A percentile compares a stretch with the other conserved stretches of the same genome.
phyloP scores from a whole-genome alignment of 2,888 invertebrate species.

The Prosapia bicincta region DNA sequence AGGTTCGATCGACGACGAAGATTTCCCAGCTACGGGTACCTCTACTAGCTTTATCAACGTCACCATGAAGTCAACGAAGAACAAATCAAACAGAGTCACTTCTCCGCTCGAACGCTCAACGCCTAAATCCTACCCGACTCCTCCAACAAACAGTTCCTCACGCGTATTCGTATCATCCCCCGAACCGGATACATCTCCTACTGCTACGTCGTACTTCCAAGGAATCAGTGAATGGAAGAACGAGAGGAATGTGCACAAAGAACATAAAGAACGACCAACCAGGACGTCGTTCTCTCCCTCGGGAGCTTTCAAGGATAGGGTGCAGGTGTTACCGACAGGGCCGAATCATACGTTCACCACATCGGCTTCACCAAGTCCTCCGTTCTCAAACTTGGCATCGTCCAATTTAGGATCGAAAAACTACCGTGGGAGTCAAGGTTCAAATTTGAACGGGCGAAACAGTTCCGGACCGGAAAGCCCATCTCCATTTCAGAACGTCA shows the following conservation, averaged over 20 bases:
- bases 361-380: constrained; percentile 33
- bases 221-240: constrained; percentile 73
- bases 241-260: constrained; percentile 23
- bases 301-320: constrained; percentile 32
- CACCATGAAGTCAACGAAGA: constrained; percentile 65
- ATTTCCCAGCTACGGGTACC: constrained; percentile 53
- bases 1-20: constrained; percentile 48
- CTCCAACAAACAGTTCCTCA: constrained; percentile 50
- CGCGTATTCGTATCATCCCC: constrained; percentile 55
- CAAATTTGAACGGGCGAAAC: constrained; percentile 23
- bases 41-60: constrained; percentile 74
- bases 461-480: constrained; percentile 23
- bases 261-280: constrained; percentile 19
- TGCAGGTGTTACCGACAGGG: constrained; percentile 41
- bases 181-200: constrained; percentile 49
- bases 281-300: constrained; percentile 26
- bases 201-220: constrained; percentile 48
- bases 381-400: constrained; percentile 18
- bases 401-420: constrained; percentile 21
- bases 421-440: constrained; percentile 22
- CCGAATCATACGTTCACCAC: constrained; percentile 40
- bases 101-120: constrained; percentile 43
- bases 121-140: constrained; percentile 44
- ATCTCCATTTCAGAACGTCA: constrained; percentile 30
- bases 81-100: constrained; percentile 21